Base-by-base conservation (phyloP, 2,797 vertebrate species). In the Hypotaenidia okinawae region DNA sequence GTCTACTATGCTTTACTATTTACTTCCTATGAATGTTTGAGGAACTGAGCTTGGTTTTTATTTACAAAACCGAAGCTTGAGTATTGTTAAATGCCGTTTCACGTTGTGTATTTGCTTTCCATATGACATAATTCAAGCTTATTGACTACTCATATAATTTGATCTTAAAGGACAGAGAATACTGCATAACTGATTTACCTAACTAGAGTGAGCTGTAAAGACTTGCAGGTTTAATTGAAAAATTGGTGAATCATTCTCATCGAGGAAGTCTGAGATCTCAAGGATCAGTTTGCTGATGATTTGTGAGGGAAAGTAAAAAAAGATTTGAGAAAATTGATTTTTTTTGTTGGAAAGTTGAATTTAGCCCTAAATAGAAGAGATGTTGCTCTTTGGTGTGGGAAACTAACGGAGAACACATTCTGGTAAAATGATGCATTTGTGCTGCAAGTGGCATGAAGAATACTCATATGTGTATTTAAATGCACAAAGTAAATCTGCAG, bases 141-240 rank as follows among this genome's bases (percentile, higher is more conserved):
- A 81, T 87, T 62, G 83, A 84, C 84, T 87, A 77, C n/a, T 84
- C 66, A 23, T 68, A 30, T 69, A 57, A 68, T 90, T 64, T 77
- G 52, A 81, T 87, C 69, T 74, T 86, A 87, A 92, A 90, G 47
- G 86, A 87, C 75, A 84, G 52, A 87, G 59, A 74, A 81, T 84
- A 41, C 51, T 57, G 35, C 64, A 59, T 69, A 69, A 63, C 28
- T 89, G 78, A 73, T 84, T 51, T 90, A 61, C 62, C 35, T 63
- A 76, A 79, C 43, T n/a, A 24, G 35, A 37, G 37, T 63, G 55
- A 84, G 72, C 66, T 80, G 78, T 77, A 68, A 73, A 77, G 47
- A 61, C 41, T 81, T 69, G n/a, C 55, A 81, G 25, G 35, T 52
- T 85, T 57, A 85, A 41, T 55, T 73, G 41, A 57, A 84, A 84